A percentile compares a stretch with the other conserved stretches of the same genome.
These are phyloP conservation scores for Rutpela maculata DNA, from an alignment of 2,888 invertebrate genomes.

Conservation along the genomic window DNA sequence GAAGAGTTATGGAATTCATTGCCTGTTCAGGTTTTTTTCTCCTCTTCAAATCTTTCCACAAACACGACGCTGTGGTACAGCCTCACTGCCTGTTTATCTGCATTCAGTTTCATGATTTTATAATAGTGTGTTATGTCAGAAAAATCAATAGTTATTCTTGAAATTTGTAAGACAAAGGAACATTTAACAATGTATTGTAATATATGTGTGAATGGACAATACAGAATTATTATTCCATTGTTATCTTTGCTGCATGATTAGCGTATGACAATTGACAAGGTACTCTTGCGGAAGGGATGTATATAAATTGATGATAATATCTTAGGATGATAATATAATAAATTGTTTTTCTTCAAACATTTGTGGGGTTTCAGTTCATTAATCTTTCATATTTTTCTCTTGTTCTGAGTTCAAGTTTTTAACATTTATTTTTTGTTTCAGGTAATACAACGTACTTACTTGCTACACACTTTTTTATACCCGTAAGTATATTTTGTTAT, in stretches of 20 bases:
- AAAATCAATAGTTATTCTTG: slow-evolving; percentile 5
- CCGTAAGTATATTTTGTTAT: not conserved
- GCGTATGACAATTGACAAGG: not conserved
- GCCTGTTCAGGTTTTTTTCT: no score
- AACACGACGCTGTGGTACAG: no score
- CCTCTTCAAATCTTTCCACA: no score
- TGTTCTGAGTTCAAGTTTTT: not conserved
- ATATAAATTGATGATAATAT: slow-evolving; percentile 5
- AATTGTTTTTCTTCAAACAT: not conserved
- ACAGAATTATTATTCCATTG: slow-evolving; percentile 7
- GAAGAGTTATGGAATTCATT: no score
- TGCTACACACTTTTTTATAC: not conserved
- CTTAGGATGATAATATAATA: not conserved
- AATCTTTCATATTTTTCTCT: not conserved
- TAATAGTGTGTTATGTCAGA: not conserved
- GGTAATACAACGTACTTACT: not conserved
- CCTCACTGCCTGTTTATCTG: not conserved
- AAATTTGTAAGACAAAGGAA: not conserved
- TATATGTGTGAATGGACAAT: not conserved
- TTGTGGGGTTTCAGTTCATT: not conserved
- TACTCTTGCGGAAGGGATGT: slow-evolving; percentile 12
- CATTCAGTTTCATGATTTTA: not conserved
- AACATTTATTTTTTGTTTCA: slow-evolving; percentile 1
- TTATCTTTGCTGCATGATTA: slow-evolving; percentile 4
- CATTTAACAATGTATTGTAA: slow-evolving; percentile 1